Evolutionary conservation across 2,113 vertebrate genomes (phyloP).

Genomic region (Carollia perspicillata): DNA sequence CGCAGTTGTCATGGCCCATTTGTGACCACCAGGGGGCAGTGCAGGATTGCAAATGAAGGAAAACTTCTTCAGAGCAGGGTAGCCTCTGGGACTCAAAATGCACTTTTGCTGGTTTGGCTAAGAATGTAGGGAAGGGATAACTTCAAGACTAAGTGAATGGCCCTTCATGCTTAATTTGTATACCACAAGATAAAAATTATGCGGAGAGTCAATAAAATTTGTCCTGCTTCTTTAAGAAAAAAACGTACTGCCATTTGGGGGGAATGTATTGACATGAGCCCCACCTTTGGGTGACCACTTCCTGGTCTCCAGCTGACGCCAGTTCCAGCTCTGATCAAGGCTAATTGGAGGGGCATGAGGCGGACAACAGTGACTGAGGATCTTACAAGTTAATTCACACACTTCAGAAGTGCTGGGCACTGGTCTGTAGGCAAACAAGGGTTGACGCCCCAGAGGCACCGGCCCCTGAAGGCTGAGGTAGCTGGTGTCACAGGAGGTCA

Average conservation of each 20-base stretch:
- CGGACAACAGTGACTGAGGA: no score
- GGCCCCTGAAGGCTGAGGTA: rapidly evolving
- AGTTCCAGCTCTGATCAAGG: not conserved
- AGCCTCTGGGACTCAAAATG: rapidly evolving
- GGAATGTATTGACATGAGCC: not conserved
- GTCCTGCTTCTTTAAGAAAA: not conserved
- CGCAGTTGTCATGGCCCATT: rapidly evolving
- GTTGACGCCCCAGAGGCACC: rapidly evolving
- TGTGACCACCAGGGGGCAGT: conserved; percentile 59
- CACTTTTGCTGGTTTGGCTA: not conserved
- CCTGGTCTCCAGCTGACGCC: not conserved
- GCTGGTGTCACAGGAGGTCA: rapidly evolving
- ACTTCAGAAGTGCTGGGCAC: rapidly evolving
- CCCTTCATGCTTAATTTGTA: not conserved
- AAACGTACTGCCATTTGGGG: not conserved
- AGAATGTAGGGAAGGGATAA: not conserved
- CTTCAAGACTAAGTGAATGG: not conserved
- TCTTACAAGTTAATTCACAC: not conserved
- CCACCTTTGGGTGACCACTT: not conserved
- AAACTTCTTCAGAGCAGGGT: rapidly evolving
- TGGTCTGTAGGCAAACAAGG: rapidly evolving
- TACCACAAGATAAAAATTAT: not conserved
- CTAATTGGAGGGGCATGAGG: not conserved
- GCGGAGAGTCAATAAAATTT: no score
- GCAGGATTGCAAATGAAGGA: not conserved